Percentiles rank a stretch among this genome's conserved stretches.
Conservation (phyloP, 2,888 invertebrate genomes). For the Agonum fuliginosum region DNA sequence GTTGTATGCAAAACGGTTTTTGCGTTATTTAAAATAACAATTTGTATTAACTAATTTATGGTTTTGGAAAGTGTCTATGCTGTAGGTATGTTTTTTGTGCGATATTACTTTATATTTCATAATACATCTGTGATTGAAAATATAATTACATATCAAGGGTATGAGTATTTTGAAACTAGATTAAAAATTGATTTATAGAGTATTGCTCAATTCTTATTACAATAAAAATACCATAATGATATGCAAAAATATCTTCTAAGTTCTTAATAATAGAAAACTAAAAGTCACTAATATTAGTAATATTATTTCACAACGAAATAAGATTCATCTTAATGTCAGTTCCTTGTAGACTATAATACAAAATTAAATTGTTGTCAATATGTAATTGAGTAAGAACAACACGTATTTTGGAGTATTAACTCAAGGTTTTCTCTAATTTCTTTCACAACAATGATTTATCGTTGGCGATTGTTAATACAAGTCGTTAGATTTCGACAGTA, state of each 20-base stretch:
- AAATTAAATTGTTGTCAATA: slow-evolving; percentile 29
- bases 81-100: too few species aligned
- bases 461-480: slow-evolving; percentile 31
- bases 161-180: slow-evolving; percentile 14
- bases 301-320: slow-evolving; percentile 18
- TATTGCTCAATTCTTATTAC: slow-evolving; percentile 29
- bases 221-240: slow-evolving; percentile 30
- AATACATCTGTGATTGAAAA: too few species aligned
- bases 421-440: background rate
- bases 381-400: slow-evolving; percentile 16
- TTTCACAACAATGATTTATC: slow-evolving; percentile 47
- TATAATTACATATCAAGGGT: background rate
- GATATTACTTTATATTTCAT: too few species aligned
- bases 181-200: slow-evolving; percentile 9
- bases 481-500: slow-evolving; percentile 50
- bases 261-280: slow-evolving; percentile 24
- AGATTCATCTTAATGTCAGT: slow-evolving; percentile 38
- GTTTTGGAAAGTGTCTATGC: too few species aligned
- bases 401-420: slow-evolving; percentile 14
- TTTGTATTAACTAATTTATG: too few species aligned
- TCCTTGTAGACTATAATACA: slow-evolving; percentile 6
- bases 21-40: too few species aligned
- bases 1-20: too few species aligned
- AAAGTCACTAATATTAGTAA: slow-evolving; percentile 22
- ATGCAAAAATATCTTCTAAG: slow-evolving; percentile 27